Conservation (phyloP, 2,797 vertebrate species). For the Galaxias olidus region DNA sequence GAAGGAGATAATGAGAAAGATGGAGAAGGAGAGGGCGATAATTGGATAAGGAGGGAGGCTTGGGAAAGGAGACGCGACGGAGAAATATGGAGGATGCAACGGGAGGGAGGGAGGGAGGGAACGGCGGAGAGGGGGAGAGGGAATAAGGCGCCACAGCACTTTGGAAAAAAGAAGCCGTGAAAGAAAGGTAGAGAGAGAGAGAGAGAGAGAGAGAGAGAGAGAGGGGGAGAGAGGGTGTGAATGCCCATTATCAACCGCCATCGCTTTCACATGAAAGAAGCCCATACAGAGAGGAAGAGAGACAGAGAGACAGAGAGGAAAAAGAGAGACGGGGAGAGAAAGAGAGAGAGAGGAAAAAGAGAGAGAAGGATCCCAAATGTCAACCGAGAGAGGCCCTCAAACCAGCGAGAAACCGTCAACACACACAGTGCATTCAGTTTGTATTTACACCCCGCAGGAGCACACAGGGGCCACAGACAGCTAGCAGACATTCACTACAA, state of each 20-base stretch:
- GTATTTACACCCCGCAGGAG: too few relatives aligned
- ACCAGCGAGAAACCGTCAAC: background rate
- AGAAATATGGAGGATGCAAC: too few relatives aligned
- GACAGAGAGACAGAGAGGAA: conserved; percentile 1
- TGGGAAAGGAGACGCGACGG: conserved; percentile 17
- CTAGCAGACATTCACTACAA: too few relatives aligned
- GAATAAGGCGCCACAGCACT: background rate
- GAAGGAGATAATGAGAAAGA: conserved; percentile 8
- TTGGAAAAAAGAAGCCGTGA: too few relatives aligned
- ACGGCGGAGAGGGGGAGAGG: conserved; percentile 30
- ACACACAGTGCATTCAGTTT: too few relatives aligned
- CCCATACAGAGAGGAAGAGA: conserved; percentile 46
- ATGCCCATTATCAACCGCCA: conserved; percentile 64
- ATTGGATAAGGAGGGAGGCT: conserved; percentile 22
- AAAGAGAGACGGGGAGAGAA: conserved; percentile 16
- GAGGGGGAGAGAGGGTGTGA: conserved; percentile 6
- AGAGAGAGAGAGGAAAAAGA: background rate
- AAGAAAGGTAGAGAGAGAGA: too few relatives aligned
- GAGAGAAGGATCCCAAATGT: background rate
- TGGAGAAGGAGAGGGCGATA: conserved; percentile 18
- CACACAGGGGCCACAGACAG: too few relatives aligned
- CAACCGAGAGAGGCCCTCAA: background rate
- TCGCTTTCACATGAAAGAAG: conserved; percentile 36
- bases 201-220: conserved; percentile 14
- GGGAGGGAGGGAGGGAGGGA: conserved; percentile 20